Evolutionary conservation across 2,113 vertebrate genomes (phyloP).

Genomic region (Pteronura brasiliensis): DNA sequence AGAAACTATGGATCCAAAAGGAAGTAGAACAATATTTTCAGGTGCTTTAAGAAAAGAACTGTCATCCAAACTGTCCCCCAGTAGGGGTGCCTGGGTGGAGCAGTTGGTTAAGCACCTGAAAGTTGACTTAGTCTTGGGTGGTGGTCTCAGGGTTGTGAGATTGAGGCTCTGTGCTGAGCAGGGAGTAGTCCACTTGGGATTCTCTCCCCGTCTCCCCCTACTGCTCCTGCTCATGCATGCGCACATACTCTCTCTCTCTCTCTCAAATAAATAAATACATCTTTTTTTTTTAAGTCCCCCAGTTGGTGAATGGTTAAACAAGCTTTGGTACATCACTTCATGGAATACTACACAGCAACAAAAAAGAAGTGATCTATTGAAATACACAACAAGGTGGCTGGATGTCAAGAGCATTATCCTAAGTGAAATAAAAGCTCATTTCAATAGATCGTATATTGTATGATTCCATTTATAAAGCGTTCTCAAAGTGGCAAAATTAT

Average conservation of each 20-base stretch:
- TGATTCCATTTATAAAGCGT: not conserved
- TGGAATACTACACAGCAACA: not conserved
- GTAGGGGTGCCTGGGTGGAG: not conserved
- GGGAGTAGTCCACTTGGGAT: not conserved
- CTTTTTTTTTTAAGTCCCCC: not conserved
- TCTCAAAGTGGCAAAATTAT: not conserved
- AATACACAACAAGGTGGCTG: not conserved
- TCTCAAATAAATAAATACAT: too few species aligned
- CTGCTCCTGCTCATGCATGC: rapidly evolving
- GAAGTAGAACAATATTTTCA: not conserved
- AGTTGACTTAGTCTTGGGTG: not conserved
- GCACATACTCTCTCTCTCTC: too few species aligned
- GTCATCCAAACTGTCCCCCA: not conserved
- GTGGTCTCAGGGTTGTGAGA: not conserved
- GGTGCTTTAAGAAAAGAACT: not conserved
- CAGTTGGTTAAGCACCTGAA: not conserved
- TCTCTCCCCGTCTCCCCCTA: not conserved
- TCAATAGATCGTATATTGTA: not conserved
- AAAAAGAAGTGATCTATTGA: not conserved
- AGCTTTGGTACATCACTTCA: not conserved
- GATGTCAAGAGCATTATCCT: not conserved
- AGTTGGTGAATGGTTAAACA: not conserved
- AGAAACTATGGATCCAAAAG: not conserved
- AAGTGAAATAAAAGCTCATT: not conserved
- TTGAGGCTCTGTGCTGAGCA: not conserved